A percentile compares a stretch with the other conserved stretches of the same genome.
Conservation (phyloP, 2,888 invertebrate genomes). For the Oscheius sp. region DNA sequence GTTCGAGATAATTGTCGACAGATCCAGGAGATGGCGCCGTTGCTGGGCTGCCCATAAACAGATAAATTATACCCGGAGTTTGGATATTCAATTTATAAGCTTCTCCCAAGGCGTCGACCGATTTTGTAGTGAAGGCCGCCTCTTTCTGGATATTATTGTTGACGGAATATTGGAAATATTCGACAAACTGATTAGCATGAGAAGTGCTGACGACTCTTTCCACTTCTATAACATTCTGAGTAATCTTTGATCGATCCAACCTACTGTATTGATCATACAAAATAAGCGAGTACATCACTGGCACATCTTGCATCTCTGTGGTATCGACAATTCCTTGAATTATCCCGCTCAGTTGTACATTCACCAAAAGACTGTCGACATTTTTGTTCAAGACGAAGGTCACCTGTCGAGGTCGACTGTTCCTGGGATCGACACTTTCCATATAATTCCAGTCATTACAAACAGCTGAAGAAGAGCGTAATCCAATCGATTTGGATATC, state of each 20-base stretch:
- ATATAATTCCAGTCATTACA: slow-evolving; percentile 26
- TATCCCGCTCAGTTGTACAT: slow-evolving; percentile 5
- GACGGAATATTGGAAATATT: background rate
- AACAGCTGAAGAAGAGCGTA: background rate
- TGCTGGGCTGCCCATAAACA: slow-evolving; percentile 1
- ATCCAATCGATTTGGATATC: background rate
- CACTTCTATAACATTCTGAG: background rate
- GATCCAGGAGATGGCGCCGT: background rate
- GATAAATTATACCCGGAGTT: slow-evolving; percentile 6
- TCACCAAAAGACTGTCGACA: slow-evolving; percentile 13
- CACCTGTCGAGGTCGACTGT: slow-evolving; percentile 4
- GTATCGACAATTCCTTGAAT: background rate
- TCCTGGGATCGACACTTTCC: slow-evolving; percentile 34
- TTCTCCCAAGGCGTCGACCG: slow-evolving; percentile 20
- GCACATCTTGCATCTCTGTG: background rate
- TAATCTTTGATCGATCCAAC: background rate
- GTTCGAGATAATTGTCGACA: slow-evolving; percentile 21
- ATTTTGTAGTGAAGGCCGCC: background rate
- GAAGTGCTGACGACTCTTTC: slow-evolving; percentile 24
- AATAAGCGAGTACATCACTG: slow-evolving; percentile 22
- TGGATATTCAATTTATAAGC: slow-evolving; percentile 19
- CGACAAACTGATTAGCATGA: slow-evolving; percentile 6
- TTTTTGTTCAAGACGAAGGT: slow-evolving; percentile 24
- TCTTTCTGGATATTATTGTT: background rate
- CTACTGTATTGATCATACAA: slow-evolving; percentile 15